These are phyloP conservation scores for Agrotis exclamationis DNA, from an alignment of 2,888 invertebrate species.

Conservation along the genomic window DNA sequence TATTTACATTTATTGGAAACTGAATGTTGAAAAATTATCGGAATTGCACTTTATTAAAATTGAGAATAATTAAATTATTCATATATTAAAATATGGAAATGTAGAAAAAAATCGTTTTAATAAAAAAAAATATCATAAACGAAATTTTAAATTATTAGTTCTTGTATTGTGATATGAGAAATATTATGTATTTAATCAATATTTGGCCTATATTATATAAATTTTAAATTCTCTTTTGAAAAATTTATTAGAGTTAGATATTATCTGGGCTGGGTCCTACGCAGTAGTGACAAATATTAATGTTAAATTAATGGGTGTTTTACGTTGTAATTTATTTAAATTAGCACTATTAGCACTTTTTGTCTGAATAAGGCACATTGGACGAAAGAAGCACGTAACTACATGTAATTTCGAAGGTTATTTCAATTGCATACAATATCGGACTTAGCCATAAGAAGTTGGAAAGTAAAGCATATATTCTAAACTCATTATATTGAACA, in stretches of 20 bases:
- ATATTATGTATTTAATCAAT: slow-evolving; percentile 66
- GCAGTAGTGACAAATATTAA: slow-evolving; percentile 48
- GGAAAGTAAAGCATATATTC: slow-evolving; percentile 88
- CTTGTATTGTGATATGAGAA: slow-evolving; percentile 74
- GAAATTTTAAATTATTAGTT: slow-evolving; percentile 69
- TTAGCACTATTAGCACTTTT: slow-evolving; percentile 72
- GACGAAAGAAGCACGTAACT: slow-evolving; percentile 62
- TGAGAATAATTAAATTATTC: slow-evolving; percentile 79
- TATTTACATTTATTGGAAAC: slow-evolving; percentile 69
- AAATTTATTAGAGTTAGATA: slow-evolving; percentile 63
- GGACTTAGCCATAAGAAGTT: slow-evolving; percentile 65
- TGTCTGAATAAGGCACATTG: slow-evolving; percentile 72
- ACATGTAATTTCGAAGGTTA: slow-evolving; percentile 64
- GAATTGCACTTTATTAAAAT: slow-evolving; percentile 75
- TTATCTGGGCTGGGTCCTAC: slow-evolving; percentile 57
- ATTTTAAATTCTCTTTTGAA: slow-evolving; percentile 66
- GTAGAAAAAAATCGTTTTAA: slow-evolving; percentile 64
- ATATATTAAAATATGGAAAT: slow-evolving; percentile 65
- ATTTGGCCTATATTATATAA: slow-evolving; percentile 78
- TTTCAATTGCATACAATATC: slow-evolving; percentile 62
- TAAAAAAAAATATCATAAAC: slow-evolving; percentile 65
- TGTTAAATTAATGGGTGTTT: slow-evolving; percentile 50
- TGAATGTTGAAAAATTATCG: slow-evolving; percentile 71
- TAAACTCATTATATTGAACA: slow-evolving; percentile 84
- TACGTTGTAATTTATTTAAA: slow-evolving; percentile 64